Evolutionary conservation across 2,888 invertebrate species (phyloP), one percentile per base, ranked within the genome.

Genomic region (Nomada goodeniana): DNA sequence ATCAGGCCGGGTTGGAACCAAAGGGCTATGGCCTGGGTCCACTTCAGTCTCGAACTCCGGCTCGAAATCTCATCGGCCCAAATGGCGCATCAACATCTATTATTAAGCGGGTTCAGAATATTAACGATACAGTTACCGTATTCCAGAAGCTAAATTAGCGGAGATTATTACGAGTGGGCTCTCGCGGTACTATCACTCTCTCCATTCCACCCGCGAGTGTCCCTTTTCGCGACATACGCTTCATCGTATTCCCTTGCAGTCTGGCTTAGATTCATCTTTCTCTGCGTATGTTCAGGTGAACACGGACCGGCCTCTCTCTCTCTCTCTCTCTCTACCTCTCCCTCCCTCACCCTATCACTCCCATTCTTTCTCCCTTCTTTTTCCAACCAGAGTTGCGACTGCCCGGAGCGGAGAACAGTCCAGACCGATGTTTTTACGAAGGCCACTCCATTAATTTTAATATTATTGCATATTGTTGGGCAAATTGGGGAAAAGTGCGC

Each of bases 31-130:
- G 36, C 83, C 71, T 81, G 82, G 91, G 92, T 91, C 91, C 91
- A 89, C 90, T 91, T 91, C 90, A 89, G 85, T 85, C 91, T 91
- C 91, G 91, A 92, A 92, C 90, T 91, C 91, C 88, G 78, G 84
- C 90, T 90, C 90, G 90, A 93, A 93, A 93, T 92, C 93, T 93
- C 93, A 93, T 93, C 92, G 93, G 93, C 92, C 92, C 93, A 93
- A 93, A 93, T 93, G 93, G 93, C 93, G 91, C 93, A 93, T 93
- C 93, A 93, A 92, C 93, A 92, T 93, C 91, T 89, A 93, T 93
- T 93, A 93, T 93, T 93, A 91, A 93, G 89, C 90, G 87, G 90
- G 88, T 92, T 90, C 92, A 91, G 93, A 93, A 93, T 93, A 93
- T 93, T 93, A 93, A 93, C 92, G 91, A 92, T 92, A 92, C 92